These are phyloP conservation scores for Cyprinella venusta DNA, from an alignment of 2,797 vertebrate species.

Conservation along the genomic window DNA sequence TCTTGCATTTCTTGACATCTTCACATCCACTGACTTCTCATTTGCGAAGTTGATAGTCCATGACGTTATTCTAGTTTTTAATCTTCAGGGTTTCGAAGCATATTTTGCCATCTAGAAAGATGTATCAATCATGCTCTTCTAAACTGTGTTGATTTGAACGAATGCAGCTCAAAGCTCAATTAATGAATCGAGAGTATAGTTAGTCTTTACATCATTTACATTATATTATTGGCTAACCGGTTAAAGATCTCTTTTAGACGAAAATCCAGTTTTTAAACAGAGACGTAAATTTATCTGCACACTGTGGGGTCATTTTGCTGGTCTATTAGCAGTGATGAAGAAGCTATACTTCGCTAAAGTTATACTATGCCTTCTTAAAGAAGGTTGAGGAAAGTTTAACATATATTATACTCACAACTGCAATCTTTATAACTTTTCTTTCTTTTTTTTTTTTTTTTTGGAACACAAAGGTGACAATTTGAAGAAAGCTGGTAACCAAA, in stretches of 20 bases:
- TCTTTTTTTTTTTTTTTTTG: too few species aligned
- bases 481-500: background rate
- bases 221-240: conserved; percentile 15
- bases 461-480: background rate
- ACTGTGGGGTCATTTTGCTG: background rate
- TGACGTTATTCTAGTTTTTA: background rate
- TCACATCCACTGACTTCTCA: conserved; percentile 28
- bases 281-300: conserved; percentile 33
- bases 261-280: conserved; percentile 22
- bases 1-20: conserved; percentile 34
- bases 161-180: conserved; percentile 26
- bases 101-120: conserved; percentile 7
- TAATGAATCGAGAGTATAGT: conserved; percentile 21
- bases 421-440: background rate
- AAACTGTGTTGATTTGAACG: conserved; percentile 20
- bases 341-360: background rate
- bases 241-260: conserved; percentile 25
- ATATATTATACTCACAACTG: background rate
- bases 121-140: conserved; percentile 1
- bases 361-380: background rate
- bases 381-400: background rate
- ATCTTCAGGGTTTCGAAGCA: conserved; percentile 4
- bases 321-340: conserved; percentile 3
- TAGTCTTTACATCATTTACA: conserved; percentile 38
- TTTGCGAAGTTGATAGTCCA: conserved; percentile 15